Base-by-base conservation (phyloP, 2,797 vertebrate species). In the Acanthurus tractus region DNA sequence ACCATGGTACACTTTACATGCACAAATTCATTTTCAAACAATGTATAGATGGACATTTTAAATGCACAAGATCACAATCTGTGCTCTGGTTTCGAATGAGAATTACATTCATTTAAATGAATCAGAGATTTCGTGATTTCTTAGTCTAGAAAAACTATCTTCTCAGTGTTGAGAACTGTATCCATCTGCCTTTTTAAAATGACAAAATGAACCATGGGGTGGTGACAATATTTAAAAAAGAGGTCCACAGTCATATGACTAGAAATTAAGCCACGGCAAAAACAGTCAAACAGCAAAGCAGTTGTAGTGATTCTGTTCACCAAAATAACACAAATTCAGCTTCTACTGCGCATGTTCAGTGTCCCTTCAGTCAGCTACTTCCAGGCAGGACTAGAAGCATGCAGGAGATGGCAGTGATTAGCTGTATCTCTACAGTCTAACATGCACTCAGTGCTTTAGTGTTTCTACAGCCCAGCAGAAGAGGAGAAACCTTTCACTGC, bases 401-500 rank as follows among this genome's bases (percentile, higher is more conserved):
- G 93, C 93, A 74, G 84, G 82, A 65, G 69, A 91, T 88, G 90
- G 57, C 71, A 54, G 79, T 81, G 88, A 81, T 70, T 25, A 65
- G 49, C 62, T 69, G 68, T 23, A 81, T 64, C 83, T 90, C 86
- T 85, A 83, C 78, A 65, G 64, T 81, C 79, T 76, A 79, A 86
- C 95, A 94, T 95, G 93, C 95, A 83, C 80, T 84, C 68, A 12
- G 83, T 84, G 80, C 70, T 72, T 81, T 46, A 23, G 80, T 88
- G 84, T 85, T 74, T 83, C 88, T 87, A 92, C 20, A 44, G 91
- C 78, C 93, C 94, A 94, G 94, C 93, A 94, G 88, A 93, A 82
- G 94, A 92, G 83, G 92, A 94, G 93, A 92, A 86, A 86, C 80
- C 23, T 61, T 70, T 80, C 79, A 40, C 62, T 74, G 76, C 70